Conservation (phyloP, 1,140 invertebrate species). For the Brachionus angularis region DNA sequence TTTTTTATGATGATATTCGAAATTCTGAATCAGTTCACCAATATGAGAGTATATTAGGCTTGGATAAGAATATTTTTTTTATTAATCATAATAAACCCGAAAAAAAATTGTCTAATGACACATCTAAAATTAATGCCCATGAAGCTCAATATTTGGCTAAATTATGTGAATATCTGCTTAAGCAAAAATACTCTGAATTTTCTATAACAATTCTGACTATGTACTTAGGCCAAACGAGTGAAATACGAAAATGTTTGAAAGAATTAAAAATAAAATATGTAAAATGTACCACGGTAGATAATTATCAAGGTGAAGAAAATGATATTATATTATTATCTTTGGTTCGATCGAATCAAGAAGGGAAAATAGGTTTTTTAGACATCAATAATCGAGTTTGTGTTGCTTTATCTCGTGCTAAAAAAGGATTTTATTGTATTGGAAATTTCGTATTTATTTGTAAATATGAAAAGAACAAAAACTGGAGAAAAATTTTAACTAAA, state of each 20-base stretch:
- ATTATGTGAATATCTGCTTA: slow-evolving; percentile 53
- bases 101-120: slow-evolving; percentile 48
- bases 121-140: slow-evolving; percentile 52
- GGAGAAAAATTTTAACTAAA: slow-evolving; percentile 57
- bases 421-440: slow-evolving; percentile 67
- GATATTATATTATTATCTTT: slow-evolving; percentile 77
- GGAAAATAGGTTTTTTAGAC: slow-evolving; percentile 71
- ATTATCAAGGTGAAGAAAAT: slow-evolving; percentile 77
- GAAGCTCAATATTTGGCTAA: slow-evolving; percentile 52
- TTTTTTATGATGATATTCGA: slow-evolving; percentile 46
- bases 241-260: slow-evolving; percentile 1
- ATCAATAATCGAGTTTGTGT: slow-evolving; percentile 75
- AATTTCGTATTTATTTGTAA: slow-evolving; percentile 64
- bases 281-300: slow-evolving; percentile 44
- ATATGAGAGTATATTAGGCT: slow-evolving; percentile 51
- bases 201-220: slow-evolving; percentile 57
- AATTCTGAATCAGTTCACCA: slow-evolving; percentile 50
- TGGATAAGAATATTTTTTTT: slow-evolving; percentile 54
- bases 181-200: slow-evolving; percentile 52
- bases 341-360: slow-evolving; percentile 68
- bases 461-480: slow-evolving; percentile 50
- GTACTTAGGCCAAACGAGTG: slow-evolving; percentile 54
- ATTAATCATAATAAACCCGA: slow-evolving; percentile 54
- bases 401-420: slow-evolving; percentile 73
- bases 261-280: not conserved